Percentiles rank a stretch among this genome's conserved stretches.
Conservation (phyloP, 2,113 vertebrate genomes). For the Sinocyclocheilus maitianheensis region DNA sequence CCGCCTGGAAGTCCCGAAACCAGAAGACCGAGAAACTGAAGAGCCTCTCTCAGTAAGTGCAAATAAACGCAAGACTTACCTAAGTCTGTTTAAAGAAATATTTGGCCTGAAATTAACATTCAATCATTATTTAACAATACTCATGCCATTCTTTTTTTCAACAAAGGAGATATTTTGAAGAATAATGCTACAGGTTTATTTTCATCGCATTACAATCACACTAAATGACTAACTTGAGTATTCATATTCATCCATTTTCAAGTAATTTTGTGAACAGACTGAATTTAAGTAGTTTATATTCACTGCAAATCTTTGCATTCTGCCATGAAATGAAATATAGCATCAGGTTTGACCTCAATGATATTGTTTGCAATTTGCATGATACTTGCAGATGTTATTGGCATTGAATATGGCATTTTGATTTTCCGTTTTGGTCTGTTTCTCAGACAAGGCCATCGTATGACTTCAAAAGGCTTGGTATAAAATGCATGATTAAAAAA, state of each 20-base stretch:
- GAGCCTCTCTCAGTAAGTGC: conserved; percentile 96
- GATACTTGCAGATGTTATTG: not conserved
- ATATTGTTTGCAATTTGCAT: not conserved
- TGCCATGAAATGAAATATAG: not conserved
- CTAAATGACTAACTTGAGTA: too few relatives aligned
- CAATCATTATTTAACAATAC: not conserved
- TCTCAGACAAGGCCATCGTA: not conserved
- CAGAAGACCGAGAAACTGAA: conserved; percentile 86
- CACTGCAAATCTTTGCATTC: not conserved
- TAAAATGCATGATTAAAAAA: not conserved
- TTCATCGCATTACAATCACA: too few relatives aligned
- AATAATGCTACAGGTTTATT: not conserved
- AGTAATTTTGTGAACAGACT: not conserved
- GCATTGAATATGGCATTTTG: not conserved
- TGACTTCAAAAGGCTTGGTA: not conserved
- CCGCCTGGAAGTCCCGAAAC: conserved; percentile 94
- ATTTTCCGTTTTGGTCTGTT: not conserved
- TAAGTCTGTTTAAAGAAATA: not conserved
- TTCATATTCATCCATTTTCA: too few relatives aligned
- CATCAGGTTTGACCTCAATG: not conserved
- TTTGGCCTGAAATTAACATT: not conserved
- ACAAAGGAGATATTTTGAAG: not conserved
- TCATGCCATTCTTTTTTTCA: not conserved
- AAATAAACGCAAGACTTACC: not conserved
- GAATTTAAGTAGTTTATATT: not conserved